These are phyloP conservation scores for Sesamia nonagrioides DNA, from an alignment of 1,140 invertebrate genomes.

Conservation along the genomic window DNA sequence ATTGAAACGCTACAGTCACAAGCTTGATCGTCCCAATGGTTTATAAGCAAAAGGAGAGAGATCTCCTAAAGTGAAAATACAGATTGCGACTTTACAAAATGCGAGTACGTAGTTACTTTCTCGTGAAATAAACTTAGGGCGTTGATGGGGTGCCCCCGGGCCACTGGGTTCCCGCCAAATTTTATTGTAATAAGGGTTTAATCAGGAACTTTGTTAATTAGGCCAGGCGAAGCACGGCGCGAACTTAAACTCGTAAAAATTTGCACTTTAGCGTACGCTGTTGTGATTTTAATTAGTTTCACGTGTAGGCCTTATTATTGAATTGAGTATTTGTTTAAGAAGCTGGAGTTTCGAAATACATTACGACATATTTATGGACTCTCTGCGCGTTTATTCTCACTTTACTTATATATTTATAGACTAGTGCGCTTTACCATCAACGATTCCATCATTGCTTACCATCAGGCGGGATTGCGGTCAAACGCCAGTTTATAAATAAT, in stretches of 20 bases:
- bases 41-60: conserved; percentile 53
- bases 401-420: no score
- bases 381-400: no score
- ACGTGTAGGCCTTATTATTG: background rate
- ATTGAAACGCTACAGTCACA: conserved; percentile 11
- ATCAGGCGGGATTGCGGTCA: no score
- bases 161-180: conserved; percentile 22
- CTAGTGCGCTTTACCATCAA: no score
- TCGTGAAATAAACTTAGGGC: conserved; percentile 41
- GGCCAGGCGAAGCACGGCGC: conserved; percentile 27
- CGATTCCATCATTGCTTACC: no score
- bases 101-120: conserved; percentile 51
- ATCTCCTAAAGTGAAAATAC: conserved; percentile 63
- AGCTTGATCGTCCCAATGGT: conserved; percentile 14
- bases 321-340: background rate
- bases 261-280: conserved; percentile 24
- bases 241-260: conserved; percentile 33
- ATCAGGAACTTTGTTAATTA: conserved; percentile 46
- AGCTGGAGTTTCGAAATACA: background rate
- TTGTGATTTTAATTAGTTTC: conserved; percentile 14
- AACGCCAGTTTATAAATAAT: no score
- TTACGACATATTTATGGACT: background rate
- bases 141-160: conserved; percentile 41
- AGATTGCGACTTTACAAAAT: conserved; percentile 61
- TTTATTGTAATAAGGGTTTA: conserved; percentile 49